Conservation (phyloP, 2,797 vertebrate species). For the Streptopelia turtur region DNA sequence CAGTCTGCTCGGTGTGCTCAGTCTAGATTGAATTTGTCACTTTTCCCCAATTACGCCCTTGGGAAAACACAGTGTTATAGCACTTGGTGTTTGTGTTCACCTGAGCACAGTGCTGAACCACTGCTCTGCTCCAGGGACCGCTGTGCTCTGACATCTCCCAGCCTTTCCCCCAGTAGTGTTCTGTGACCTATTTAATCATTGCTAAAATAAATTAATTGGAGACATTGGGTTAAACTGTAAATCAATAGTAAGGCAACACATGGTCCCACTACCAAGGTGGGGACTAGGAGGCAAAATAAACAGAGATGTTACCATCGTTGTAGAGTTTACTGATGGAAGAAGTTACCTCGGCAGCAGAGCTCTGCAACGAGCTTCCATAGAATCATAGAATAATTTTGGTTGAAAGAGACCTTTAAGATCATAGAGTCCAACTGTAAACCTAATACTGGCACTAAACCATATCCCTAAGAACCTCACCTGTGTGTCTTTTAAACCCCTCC, state of each 20-base stretch:
- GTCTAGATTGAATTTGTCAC: background rate
- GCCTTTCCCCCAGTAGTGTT: background rate
- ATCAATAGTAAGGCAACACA: accelerated
- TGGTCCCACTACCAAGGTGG: background rate
- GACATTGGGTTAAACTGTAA: background rate
- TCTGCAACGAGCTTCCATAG: background rate
- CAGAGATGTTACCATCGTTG: accelerated
- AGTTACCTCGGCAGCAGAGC: background rate
- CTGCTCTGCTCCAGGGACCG: accelerated
- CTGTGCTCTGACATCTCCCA: background rate
- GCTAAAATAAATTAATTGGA: background rate
- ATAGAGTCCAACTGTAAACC: no score
- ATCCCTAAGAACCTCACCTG: no score
- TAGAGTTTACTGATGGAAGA: background rate
- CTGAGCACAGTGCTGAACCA: accelerated
- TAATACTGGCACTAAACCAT: no score
- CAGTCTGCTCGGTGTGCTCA: background rate
- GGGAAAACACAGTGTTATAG: background rate
- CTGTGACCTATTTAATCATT: background rate
- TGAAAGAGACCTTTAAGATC: no score
- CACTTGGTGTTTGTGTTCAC: background rate
- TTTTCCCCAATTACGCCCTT: background rate
- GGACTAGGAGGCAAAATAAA: background rate
- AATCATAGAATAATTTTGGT: no score
- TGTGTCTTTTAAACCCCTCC: no score